Evolutionary conservation across 2,888 invertebrate species (phyloP), one percentile per base, ranked within the genome.

Genomic region (Amphiduros pacificus): DNA sequence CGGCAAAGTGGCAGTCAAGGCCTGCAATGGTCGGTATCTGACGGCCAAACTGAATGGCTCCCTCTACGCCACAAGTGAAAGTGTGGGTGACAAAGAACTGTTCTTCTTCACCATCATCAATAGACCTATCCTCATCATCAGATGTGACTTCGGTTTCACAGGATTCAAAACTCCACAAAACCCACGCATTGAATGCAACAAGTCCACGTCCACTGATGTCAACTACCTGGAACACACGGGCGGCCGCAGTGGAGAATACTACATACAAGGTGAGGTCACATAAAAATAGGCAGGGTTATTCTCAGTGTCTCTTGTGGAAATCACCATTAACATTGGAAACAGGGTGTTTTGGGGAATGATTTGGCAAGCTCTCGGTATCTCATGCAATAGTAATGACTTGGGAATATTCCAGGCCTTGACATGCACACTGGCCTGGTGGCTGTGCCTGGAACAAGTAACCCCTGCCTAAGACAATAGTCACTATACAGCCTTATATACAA

Each of bases 61-160:
- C 82, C 87, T 96, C 69, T 92, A 92, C 85, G 95, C 93, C 74
- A 92, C 91, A 83, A 88, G 90, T 1, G 93, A 92, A 24, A 81
- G 86, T 65, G 89, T 91, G 68, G 91, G 92, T 71, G 93, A 93
- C 73, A 91, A 90, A 77, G 92, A 93, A 86, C 92, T 92, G 85
- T 96, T 94, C 85, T 92, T 89, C 85, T 93, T 96, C 87, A 70
- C 67, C 53, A 70, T 81, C 22, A 71, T 78, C 54, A 82, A 82
- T 84, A 89, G 93, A 79, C 95, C 96, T 6, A 92, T 94, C 78
- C 85, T 97, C 80, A 94, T 97, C 75, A 85, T 97, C 77, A 93
- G 94, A 84, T 92, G 92, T 80, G 95, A 96, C 80, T 94, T 94
- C 84, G 97, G 97, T 48, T 96, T 94, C 84, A 94, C 97, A 62